Evolutionary conservation across 2,888 invertebrate genomes (phyloP).

Genomic region (Gymnocheta viridis): DNA sequence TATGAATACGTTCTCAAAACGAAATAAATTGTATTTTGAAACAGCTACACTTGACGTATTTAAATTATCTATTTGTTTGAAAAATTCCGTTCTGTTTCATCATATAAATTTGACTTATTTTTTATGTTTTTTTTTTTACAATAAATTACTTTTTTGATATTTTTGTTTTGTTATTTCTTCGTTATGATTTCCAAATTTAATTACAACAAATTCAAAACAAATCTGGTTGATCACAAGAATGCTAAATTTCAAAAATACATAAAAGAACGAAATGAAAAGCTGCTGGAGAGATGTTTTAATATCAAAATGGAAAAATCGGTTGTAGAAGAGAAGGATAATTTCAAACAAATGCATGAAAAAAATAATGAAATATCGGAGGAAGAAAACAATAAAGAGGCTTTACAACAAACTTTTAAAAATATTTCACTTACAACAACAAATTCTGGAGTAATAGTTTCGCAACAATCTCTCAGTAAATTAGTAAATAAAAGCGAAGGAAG

Average conservation of each 20-base stretch:
- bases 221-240: neutral
- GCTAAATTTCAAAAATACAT: conserved; percentile 44
- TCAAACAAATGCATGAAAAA: neutral
- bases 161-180: neutral
- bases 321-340: neutral
- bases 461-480: neutral
- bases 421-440: neutral
- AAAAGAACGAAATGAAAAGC: conserved; percentile 20
- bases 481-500: neutral
- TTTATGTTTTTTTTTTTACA: no score
- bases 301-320: conserved; percentile 11
- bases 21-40: no score
- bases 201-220: conserved; percentile 7
- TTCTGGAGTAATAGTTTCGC: neutral
- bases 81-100: no score
- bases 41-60: no score
- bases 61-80: no score
- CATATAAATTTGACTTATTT: no score
- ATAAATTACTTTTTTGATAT: no score
- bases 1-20: no score
- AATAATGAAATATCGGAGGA: neutral
- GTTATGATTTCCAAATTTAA: conserved; percentile 37
- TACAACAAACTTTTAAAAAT: neutral
- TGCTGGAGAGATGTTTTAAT: conserved; percentile 49
- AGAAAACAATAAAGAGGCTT: neutral